phyloP scores from a whole-genome alignment of 2,888 invertebrate species.

The Sinohyriopsis cumingii region DNA sequence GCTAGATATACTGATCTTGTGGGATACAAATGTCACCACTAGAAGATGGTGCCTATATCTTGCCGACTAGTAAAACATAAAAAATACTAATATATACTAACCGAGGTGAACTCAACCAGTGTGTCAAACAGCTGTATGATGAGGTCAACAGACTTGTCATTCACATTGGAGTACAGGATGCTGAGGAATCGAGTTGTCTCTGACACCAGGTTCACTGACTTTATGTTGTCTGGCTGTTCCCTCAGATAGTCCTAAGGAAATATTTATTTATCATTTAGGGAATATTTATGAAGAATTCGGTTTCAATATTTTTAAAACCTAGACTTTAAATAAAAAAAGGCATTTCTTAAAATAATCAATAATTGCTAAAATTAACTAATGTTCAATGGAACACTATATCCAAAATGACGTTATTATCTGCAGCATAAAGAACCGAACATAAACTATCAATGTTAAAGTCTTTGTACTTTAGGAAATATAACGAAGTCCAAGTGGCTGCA shows the following conservation, averaged over 20 bases:
- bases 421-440: too few species aligned
- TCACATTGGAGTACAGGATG: constrained; percentile 66
- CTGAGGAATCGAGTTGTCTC: constrained; percentile 68
- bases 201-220: constrained; percentile 69
- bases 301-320: neutral
- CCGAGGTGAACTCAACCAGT: constrained; percentile 66
- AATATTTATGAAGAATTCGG: neutral
- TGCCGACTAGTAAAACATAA: neutral
- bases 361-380: neutral
- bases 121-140: constrained; percentile 69
- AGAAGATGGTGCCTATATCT: too few species aligned
- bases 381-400: neutral
- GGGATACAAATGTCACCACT: too few species aligned
- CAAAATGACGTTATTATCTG: too few species aligned
- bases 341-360: neutral
- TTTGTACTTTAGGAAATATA: too few species aligned
- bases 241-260: constrained; percentile 64
- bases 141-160: constrained; percentile 59
- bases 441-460: too few species aligned
- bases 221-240: constrained; percentile 72
- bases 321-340: neutral
- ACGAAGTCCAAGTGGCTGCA: too few species aligned
- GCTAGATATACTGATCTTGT: too few species aligned
- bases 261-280: neutral
- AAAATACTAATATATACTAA: constrained; percentile 37